Evolutionary conservation across 2,888 invertebrate species (phyloP), one percentile per base, ranked within the genome.

Genomic region (Anorthoa munda): DNA sequence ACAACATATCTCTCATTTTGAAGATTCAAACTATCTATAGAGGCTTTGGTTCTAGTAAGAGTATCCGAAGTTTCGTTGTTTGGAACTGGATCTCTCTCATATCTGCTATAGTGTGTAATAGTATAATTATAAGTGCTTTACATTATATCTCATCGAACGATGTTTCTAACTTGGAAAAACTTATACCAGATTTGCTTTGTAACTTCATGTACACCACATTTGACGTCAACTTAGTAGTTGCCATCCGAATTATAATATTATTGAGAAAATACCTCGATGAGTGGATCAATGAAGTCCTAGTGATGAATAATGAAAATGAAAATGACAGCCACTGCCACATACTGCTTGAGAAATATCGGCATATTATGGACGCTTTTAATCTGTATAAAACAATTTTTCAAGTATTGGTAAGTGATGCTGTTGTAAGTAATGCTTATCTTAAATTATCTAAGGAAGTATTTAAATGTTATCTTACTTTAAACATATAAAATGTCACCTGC

Each of bases 31-130:
- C 39, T 21, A 56, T 71, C 21, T 31, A 71, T 15, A 55, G 21
- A 4, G 48, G 48, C 21, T n/a, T 71, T 11, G 46, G 56, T 48
- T 23, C 48, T 18, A 70, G 31, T 56, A 48, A 56, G 9, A 21
- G 12, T n/a, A 23, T 4, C 2, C 26, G 26, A 26, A 26, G 26
- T 26, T 26, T 26, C 26, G 26, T 26, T 26, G 26, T 26, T n/a
- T 70, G 55, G 55, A 70, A 71, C 48, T 70, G 71, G 71, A 39
- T 23, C 12, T 70, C 71, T 15, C 15, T 59, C 17, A 17, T 48
- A 7, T 31, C n/a, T 12, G 48, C 17, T 7, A 50, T 67, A n/a
- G 7, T 23, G 17, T n/a, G 15, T 21, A 7, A 59, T 45, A 12
- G 3, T 26, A n/a, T n/a, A n/a, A 26, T 26, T 56, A 0, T 17